Percentiles rank a stretch among this genome's conserved stretches.
Conservation (phyloP, 2,797 vertebrate species). For the Setipinna tenuifilis region DNA sequence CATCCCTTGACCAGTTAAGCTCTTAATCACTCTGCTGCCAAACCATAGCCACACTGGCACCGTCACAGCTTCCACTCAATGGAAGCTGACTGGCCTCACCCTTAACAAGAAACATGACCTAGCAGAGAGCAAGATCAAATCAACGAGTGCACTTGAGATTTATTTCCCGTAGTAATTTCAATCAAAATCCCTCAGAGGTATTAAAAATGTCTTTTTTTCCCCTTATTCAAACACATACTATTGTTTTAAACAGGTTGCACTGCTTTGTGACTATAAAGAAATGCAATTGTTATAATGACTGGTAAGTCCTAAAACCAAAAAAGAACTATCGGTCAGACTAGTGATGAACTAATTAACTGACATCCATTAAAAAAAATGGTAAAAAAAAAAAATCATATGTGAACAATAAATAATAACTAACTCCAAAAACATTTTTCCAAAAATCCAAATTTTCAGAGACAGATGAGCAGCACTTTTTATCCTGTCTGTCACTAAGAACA, state of each 20-base stretch:
- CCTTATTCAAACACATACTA: not conserved
- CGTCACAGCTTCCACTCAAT: not conserved
- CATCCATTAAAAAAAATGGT: not conserved
- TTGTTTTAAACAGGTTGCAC: not conserved
- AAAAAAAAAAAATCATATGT: not conserved
- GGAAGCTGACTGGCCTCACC: not conserved
- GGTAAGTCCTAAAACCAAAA: not conserved
- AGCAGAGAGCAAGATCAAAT: not conserved
- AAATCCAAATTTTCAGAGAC: conserved; percentile 36
- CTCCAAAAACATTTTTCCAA: conserved; percentile 29
- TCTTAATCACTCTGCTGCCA: conserved; percentile 38
- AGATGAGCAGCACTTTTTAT: conserved; percentile 37
- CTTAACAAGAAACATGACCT: not conserved
- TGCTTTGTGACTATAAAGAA: not conserved
- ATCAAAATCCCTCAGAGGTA: not conserved
- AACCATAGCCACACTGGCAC: conserved; percentile 27
- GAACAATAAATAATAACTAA: not conserved
- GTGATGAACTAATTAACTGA: not conserved
- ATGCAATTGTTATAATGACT: not conserved
- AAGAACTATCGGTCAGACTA: not conserved
- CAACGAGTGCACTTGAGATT: not conserved
- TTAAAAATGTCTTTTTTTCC: not conserved
- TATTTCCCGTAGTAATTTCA: not conserved
- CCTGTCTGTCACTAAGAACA: conserved; percentile 32
- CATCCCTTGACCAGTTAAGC: conserved; percentile 44